Evolutionary conservation across 2,888 invertebrate genomes (phyloP).

Genomic region (Eupithecia pulchellata): DNA sequence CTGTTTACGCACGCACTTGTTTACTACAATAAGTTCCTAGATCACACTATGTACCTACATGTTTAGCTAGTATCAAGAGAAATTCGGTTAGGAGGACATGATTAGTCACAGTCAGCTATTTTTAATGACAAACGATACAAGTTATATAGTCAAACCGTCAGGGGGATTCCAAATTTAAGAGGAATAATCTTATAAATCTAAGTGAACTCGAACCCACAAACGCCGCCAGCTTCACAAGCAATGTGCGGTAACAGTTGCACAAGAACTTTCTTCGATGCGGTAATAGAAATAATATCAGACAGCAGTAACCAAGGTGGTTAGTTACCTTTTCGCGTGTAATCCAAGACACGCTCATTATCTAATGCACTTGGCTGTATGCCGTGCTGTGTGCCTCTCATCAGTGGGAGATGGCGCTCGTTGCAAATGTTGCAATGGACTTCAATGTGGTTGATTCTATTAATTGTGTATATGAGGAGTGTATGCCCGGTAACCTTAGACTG

Average conservation of each 20-base stretch:
- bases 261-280: slow-evolving; percentile 31
- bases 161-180: too few relatives aligned
- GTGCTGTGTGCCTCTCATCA: neutral
- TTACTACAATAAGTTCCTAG: too few relatives aligned
- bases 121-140: too few relatives aligned
- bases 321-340: neutral
- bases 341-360: neutral
- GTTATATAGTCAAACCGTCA: too few relatives aligned
- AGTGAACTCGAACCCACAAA: neutral
- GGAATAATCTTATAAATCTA: too few relatives aligned
- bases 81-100: too few relatives aligned
- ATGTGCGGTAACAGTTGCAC: slow-evolving; percentile 17
- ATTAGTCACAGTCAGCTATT: too few relatives aligned
- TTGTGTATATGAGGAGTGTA: too few relatives aligned
- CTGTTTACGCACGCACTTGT: too few relatives aligned
- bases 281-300: slow-evolving; percentile 10
- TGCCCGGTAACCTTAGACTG: too few relatives aligned
- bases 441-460: neutral
- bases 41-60: too few relatives aligned
- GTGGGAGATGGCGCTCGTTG: neutral
- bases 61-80: too few relatives aligned
- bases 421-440: neutral
- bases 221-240: slow-evolving; percentile 1
- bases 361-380: neutral
- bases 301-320: neutral